Conservation (phyloP, 2,113 vertebrate species). For the Brachypteracias leptosomus region DNA sequence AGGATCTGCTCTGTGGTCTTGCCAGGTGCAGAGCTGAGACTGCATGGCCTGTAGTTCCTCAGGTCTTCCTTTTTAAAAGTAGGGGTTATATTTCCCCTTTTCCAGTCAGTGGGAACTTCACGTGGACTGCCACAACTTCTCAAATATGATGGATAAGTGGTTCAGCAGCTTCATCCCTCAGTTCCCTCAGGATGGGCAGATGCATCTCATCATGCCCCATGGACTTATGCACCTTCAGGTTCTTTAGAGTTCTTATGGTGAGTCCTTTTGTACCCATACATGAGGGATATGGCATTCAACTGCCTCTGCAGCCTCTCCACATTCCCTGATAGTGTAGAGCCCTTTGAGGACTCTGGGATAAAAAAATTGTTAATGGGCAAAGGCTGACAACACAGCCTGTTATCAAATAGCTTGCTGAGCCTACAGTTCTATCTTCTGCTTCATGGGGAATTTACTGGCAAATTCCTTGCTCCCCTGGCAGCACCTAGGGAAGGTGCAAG, state of each 20-base stretch:
- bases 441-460: neutral
- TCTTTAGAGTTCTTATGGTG: neutral
- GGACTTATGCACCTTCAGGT: neutral
- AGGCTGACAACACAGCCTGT: neutral
- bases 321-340: neutral
- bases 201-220: neutral
- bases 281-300: neutral
- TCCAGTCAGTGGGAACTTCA: no score
- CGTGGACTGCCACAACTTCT: no score
- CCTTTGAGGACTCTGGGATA: neutral
- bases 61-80: no score
- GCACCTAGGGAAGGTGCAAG: accelerated
- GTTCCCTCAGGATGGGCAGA: neutral
- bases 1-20: neutral
- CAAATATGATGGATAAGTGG: neutral
- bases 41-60: neutral
- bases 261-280: neutral
- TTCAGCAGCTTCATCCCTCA: neutral
- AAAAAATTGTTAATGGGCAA: neutral
- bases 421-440: neutral
- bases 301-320: neutral
- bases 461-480: neutral
- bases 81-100: no score
- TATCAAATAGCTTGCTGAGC: neutral
- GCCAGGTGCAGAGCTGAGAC: neutral